Evolutionary conservation across 2,888 invertebrate genomes (phyloP).

Genomic region (Timema podura): DNA sequence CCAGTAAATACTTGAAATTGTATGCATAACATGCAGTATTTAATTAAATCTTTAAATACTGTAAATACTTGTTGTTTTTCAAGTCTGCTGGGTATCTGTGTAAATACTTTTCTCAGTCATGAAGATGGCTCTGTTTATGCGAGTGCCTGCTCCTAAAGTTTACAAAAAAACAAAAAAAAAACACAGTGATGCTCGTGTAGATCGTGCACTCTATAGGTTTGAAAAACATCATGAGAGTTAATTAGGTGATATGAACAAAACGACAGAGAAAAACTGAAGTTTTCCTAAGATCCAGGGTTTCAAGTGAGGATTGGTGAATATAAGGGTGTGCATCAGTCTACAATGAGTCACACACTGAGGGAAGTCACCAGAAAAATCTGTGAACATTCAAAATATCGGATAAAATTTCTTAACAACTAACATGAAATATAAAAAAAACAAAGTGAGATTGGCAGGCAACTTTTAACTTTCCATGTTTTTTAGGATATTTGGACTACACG

Average conservation of each 20-base stretch:
- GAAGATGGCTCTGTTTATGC: background rate
- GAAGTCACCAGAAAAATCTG: background rate
- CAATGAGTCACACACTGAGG: background rate
- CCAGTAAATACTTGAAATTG: too few relatives aligned
- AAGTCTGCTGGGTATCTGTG: background rate
- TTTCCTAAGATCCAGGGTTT: background rate
- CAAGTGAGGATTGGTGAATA: background rate
- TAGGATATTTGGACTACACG: background rate
- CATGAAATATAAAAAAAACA: background rate
- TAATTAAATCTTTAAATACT: too few relatives aligned
- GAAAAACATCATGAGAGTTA: background rate
- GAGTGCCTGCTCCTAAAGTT: background rate
- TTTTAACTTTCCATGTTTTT: background rate
- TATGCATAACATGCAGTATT: too few relatives aligned
- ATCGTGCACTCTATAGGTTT: background rate
- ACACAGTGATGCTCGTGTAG: background rate
- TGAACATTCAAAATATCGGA: constrained; percentile 1
- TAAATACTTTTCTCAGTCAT: background rate
- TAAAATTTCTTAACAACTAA: background rate
- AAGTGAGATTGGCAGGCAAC: background rate
- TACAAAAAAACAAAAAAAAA: background rate
- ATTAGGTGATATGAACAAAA: background rate
- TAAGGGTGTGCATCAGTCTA: background rate
- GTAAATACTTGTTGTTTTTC: too few relatives aligned
- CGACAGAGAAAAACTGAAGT: background rate